phyloP scores from a whole-genome alignment of 2,888 invertebrate species.

The Xestobium rufovillosum region DNA sequence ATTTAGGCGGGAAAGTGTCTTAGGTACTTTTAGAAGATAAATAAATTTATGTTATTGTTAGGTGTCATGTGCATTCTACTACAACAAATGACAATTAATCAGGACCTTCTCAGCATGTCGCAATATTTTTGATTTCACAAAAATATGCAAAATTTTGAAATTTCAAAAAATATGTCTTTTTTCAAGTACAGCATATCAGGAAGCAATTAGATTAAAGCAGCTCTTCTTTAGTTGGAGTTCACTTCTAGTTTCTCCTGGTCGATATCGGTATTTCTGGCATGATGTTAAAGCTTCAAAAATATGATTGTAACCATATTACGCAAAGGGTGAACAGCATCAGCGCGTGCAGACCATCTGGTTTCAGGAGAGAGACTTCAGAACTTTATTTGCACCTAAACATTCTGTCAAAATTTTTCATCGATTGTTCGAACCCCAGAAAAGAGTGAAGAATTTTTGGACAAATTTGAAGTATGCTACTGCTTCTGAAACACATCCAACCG shows the following conservation, averaged over 20 bases:
- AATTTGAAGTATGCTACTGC: constrained; percentile 26
- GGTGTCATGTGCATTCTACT: no score
- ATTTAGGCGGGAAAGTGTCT: no score
- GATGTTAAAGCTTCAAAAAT: constrained; percentile 25
- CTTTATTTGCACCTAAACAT: constrained; percentile 25
- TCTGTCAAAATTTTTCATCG: constrained; percentile 23
- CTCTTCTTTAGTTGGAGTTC: no score
- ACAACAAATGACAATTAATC: no score
- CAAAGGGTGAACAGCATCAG: constrained; percentile 25
- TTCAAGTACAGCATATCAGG: no score
- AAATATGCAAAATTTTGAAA: no score
- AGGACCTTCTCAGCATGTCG: no score
- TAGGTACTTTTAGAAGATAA: no score
- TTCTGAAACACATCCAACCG: constrained; percentile 24
- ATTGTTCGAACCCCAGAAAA: constrained; percentile 25
- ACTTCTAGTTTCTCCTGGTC: constrained; percentile 26
- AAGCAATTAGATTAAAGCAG: no score
- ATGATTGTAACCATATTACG: constrained; percentile 23
- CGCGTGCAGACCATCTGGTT: constrained; percentile 30
- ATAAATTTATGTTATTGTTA: no score
- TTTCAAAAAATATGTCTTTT: no score
- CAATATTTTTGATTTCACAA: no score
- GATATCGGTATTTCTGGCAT: constrained; percentile 25
- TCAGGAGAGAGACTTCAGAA: constrained; percentile 24
- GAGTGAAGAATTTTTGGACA: constrained; percentile 26